Base-by-base conservation (phyloP, 2,113 vertebrate genomes). In the Salvelinus alpinus region DNA sequence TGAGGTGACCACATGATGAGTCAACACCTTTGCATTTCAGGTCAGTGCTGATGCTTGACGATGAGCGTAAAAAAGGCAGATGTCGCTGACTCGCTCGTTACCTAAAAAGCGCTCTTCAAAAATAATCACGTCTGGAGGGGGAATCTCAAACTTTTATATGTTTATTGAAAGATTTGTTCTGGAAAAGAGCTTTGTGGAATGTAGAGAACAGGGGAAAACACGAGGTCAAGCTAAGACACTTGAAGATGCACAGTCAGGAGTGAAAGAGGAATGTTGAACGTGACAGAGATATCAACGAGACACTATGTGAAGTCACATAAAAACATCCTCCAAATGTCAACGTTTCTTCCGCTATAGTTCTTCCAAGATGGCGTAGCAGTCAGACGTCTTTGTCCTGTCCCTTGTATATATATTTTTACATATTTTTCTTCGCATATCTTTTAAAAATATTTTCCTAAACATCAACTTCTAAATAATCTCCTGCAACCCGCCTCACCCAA, bases 101-200 rank as follows among this genome's bases (percentile, higher is more conserved):
- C 78, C 84, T 79, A 75, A 88, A 88, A 88, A 78, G 64, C 70
- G 66, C 76, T 77, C 74, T 73, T 73, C 54, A 93, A 91, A 85
- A 90, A 69, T 88, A 75, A 91, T 88, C 9, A 20, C 12, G 76
- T 87, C 85, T 85, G 72, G 73, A 78, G 9, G 85, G 79, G 73
- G 70, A 81, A 80, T 72, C 67, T 91, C 34, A 87, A 90, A 84
- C 14, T 89, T 91, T 88, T 57, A 44, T 11, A 44, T 44, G 9
- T 44, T 44, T 44, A 78, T 80, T 91, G 83, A 88, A 91, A 88
- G 73, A 88, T 91, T 89, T 0, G 85, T 89, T 88, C 64, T 44
- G 65, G 76, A 76, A 79, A 80, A 85, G 73, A 64, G 44, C 22
- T 82, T 84, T 75, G 25, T 64, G 64, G 74, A 79, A 64, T 18